phyloP scores from a whole-genome alignment of 2,113 vertebrate species.

The Spea bombifrons region DNA sequence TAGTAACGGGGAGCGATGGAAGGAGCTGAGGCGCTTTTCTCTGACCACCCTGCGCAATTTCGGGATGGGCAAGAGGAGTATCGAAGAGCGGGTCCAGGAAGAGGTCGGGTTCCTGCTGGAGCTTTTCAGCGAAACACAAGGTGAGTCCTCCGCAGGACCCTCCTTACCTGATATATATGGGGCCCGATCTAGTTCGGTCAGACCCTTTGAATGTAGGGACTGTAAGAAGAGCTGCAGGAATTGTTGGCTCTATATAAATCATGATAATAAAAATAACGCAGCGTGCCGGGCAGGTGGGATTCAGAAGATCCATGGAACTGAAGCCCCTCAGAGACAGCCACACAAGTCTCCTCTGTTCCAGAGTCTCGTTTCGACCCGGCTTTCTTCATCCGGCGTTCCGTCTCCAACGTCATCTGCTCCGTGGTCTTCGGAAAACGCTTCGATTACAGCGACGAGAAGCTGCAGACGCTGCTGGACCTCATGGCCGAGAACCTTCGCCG shows the following conservation, averaged over 20 bases:
- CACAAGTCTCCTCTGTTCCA: constrained; percentile 22
- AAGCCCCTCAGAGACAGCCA: neutral
- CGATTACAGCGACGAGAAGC: constrained; percentile 52
- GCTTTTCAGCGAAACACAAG: constrained; percentile 51
- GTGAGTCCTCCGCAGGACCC: constrained; percentile 45
- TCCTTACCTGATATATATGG: neutral
- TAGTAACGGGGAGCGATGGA: constrained; percentile 55
- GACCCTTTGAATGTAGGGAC: no score
- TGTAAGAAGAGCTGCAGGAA: no score
- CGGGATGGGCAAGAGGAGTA: constrained; percentile 57
- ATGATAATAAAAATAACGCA: neutral
- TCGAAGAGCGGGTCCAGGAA: constrained; percentile 55
- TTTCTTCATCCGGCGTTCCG: constrained; percentile 48
- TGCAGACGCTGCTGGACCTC: constrained; percentile 45
- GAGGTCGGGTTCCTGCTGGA: constrained; percentile 54
- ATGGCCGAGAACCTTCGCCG: constrained; percentile 32
- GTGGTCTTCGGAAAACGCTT: constrained; percentile 57
- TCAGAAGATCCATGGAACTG: neutral
- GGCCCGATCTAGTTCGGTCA: neutral
- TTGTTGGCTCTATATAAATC: no score
- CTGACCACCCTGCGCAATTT: constrained; percentile 57
- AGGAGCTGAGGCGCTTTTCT: constrained; percentile 54
- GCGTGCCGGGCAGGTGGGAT: neutral
- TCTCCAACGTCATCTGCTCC: constrained; percentile 60
- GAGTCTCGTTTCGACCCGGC: constrained; percentile 56